Percentiles rank a stretch among this genome's conserved stretches.
These are phyloP conservation scores for Urosaurus nigricauda DNA, from an alignment of 2,797 vertebrate genomes.

Conservation along the genomic window DNA sequence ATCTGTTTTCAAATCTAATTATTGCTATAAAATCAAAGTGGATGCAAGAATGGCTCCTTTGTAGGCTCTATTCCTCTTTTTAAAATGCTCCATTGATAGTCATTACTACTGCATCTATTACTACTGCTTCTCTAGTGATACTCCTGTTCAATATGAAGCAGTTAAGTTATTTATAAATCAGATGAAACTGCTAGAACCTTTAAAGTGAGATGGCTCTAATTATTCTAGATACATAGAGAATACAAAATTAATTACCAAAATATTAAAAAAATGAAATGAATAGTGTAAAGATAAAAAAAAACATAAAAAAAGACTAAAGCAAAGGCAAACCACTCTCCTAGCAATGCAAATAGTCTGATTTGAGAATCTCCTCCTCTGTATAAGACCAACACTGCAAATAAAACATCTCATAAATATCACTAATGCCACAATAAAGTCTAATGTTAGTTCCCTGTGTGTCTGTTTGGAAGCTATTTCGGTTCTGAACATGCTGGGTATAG, in stretches of 20 bases:
- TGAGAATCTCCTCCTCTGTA: constrained; percentile 40
- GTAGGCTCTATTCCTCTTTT: not conserved
- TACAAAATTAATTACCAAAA: not conserved
- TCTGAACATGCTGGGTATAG: constrained; percentile 47
- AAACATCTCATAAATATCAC: constrained; percentile 52
- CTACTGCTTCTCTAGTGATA: not conserved
- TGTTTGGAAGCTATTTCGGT: constrained; percentile 65
- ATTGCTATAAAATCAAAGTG: not conserved
- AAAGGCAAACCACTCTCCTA: constrained; percentile 30
- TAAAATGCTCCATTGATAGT: not conserved
- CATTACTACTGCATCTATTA: not conserved
- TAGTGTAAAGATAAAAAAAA: constrained; percentile 7
- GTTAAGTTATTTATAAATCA: constrained; percentile 13
- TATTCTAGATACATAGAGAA: not conserved
- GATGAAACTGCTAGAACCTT: constrained; percentile 9
- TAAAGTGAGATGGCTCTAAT: not conserved
- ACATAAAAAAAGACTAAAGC: not conserved
- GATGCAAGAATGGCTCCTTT: not conserved
- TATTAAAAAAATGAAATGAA: constrained; percentile 15
- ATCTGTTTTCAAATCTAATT: constrained; percentile 2
- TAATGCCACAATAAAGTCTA: constrained; percentile 41
- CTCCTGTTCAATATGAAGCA: not conserved
- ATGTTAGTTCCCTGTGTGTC: constrained; percentile 56
- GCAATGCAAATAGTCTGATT: constrained; percentile 11
- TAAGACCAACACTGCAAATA: constrained; percentile 34